A percentile compares a stretch with the other conserved stretches of the same genome.
phyloP scores from a whole-genome alignment of 2,113 vertebrate genomes.

The Nansenia antarctica region DNA sequence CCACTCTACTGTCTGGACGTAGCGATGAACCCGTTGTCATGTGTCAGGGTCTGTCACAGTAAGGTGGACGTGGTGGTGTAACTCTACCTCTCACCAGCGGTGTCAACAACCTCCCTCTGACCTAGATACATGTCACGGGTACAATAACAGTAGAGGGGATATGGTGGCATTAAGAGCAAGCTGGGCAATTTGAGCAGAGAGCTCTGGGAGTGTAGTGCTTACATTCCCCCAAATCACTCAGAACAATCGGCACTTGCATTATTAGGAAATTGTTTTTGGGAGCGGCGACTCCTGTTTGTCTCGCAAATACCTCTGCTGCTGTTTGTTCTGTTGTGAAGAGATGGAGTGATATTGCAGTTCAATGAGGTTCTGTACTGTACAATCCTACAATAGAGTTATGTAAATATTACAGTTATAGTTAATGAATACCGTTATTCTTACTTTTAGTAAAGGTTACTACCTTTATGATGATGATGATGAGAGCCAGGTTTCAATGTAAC shows the following conservation, averaged over 20 bases:
- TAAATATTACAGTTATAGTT: no score
- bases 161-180: constrained; percentile 65
- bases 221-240: constrained; percentile 48
- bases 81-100: constrained; percentile 55
- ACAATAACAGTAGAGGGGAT: constrained; percentile 57
- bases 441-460: no score
- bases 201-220: constrained; percentile 32
- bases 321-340: no score
- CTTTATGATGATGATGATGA: background rate
- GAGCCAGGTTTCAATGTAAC: background rate
- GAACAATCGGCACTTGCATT: constrained; percentile 60
- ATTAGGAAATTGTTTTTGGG: background rate
- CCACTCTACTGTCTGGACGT: no score
- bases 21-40: no score
- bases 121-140: constrained; percentile 57
- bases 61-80: constrained; percentile 17
- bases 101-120: constrained; percentile 60
- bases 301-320: constrained; percentile 61
- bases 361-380: no score
- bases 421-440: no score
- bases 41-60: constrained; percentile 33
- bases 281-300: constrained; percentile 11
- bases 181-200: constrained; percentile 51
- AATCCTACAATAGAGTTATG: no score
- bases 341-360: no score